These are phyloP conservation scores for Pipistrellus pygmaeus DNA, from an alignment of 2,797 vertebrate species.

Conservation along the genomic window DNA sequence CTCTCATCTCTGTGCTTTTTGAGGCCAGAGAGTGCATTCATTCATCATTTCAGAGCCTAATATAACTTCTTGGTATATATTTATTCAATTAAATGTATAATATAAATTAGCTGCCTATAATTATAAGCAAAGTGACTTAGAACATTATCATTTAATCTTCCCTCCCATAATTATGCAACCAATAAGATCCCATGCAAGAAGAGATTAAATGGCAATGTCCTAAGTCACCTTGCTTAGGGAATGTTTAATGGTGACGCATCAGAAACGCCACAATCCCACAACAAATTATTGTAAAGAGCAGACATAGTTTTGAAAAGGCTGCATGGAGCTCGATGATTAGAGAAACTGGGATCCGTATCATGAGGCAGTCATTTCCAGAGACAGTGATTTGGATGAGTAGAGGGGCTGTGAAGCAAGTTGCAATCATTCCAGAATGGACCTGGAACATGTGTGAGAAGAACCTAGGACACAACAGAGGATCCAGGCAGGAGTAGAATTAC, in stretches of 20 bases:
- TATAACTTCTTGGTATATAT: background rate
- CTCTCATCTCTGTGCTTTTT: background rate
- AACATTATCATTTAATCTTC: background rate
- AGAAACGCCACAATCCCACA: background rate
- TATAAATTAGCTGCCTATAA: background rate
- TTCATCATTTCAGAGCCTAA: background rate
- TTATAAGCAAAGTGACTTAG: background rate
- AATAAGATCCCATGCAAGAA: background rate
- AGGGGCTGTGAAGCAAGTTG: background rate
- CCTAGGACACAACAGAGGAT: background rate
- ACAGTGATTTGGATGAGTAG: background rate
- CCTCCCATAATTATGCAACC: background rate
- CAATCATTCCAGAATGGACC: background rate
- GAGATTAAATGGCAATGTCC: background rate
- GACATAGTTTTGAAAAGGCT: background rate
- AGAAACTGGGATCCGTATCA: background rate
- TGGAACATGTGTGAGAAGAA: background rate
- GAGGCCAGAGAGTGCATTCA: background rate
- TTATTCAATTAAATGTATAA: slow-evolving; percentile 5
- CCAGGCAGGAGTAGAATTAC: background rate
- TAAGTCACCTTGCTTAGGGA: background rate
- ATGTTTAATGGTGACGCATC: background rate
- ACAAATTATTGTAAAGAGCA: background rate
- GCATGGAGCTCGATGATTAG: background rate
- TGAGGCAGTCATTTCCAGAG: background rate